Evolutionary conservation across 1,140 invertebrate genomes (phyloP).

Genomic region (Diorhabda elongata): DNA sequence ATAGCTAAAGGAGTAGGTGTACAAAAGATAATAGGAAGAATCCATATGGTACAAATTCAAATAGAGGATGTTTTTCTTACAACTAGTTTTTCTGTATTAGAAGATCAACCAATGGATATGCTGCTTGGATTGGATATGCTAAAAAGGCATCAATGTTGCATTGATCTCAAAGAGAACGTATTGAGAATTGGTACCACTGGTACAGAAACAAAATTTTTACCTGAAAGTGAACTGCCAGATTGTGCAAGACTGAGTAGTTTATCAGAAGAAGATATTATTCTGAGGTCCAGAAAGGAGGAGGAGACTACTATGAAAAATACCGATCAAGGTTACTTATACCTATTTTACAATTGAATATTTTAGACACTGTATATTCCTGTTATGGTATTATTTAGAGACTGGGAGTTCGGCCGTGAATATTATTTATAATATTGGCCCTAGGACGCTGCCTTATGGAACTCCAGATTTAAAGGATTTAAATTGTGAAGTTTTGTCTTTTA

Average conservation of each 20-base stretch:
- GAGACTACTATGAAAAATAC: conserved; percentile 61
- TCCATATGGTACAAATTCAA: conserved; percentile 96
- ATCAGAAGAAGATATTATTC: conserved; percentile 46
- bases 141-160: conserved; percentile 93
- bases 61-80: conserved; percentile 91
- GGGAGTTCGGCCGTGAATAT: too few relatives aligned
- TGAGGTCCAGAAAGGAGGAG: conserved; percentile 50
- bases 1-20: conserved; percentile 95
- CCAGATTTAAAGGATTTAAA: too few relatives aligned
- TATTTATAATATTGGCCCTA: too few relatives aligned
- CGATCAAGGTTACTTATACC: conserved; percentile 23
- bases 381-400: too few relatives aligned
- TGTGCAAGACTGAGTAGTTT: conserved; percentile 43
- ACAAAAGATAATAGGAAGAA: conserved; percentile 91
- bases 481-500: too few relatives aligned
- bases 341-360: too few relatives aligned
- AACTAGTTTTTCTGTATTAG: conserved; percentile 95
- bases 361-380: too few relatives aligned
- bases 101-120: conserved; percentile 99
- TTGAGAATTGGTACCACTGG: conserved; percentile 91
- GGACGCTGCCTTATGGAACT: too few relatives aligned
- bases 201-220: conserved; percentile 84
- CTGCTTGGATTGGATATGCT: conserved; percentile 95
- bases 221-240: conserved; percentile 79
- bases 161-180: conserved; percentile 87